A percentile compares a stretch with the other conserved stretches of the same genome.
These are phyloP conservation scores for Oreotrochilus melanogaster DNA, from an alignment of 2,113 vertebrate genomes.

Conservation along the genomic window DNA sequence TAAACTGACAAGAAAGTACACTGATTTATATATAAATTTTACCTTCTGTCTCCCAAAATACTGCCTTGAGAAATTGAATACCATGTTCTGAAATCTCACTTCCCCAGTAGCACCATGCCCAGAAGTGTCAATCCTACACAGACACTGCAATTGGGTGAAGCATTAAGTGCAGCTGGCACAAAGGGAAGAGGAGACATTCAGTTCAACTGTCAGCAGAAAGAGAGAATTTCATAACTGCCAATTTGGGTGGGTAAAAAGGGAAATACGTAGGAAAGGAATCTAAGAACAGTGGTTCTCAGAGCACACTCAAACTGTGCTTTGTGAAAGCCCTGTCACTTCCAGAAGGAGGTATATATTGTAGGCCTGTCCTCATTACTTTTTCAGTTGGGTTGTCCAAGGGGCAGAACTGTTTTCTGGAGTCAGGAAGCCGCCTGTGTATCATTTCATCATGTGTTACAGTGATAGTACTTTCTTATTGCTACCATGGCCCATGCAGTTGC, in stretches of 20 bases:
- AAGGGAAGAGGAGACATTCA: background rate
- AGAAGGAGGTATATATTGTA: background rate
- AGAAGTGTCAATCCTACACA: background rate
- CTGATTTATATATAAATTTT: background rate
- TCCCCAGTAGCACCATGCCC: background rate
- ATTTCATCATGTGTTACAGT: background rate
- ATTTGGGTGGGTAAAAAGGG: background rate
- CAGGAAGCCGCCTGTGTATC: background rate
- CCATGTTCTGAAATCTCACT: background rate
- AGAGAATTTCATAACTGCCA: background rate
- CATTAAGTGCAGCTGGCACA: background rate
- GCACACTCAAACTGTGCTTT: fast-evolving
- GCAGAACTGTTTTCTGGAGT: background rate
- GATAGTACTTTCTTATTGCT: background rate
- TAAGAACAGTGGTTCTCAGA: background rate
- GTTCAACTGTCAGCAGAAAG: background rate
- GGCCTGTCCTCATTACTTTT: background rate
- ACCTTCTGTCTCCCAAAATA: background rate
- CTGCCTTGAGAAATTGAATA: background rate
- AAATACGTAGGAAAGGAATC: background rate
- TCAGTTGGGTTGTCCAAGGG: background rate
- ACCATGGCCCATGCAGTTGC: background rate
- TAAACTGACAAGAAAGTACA: background rate
- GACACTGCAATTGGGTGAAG: background rate
- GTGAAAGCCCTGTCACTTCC: background rate